These are phyloP conservation scores for Strigamia transsilvanica DNA, from an alignment of 2,888 invertebrate species.

Conservation along the genomic window DNA sequence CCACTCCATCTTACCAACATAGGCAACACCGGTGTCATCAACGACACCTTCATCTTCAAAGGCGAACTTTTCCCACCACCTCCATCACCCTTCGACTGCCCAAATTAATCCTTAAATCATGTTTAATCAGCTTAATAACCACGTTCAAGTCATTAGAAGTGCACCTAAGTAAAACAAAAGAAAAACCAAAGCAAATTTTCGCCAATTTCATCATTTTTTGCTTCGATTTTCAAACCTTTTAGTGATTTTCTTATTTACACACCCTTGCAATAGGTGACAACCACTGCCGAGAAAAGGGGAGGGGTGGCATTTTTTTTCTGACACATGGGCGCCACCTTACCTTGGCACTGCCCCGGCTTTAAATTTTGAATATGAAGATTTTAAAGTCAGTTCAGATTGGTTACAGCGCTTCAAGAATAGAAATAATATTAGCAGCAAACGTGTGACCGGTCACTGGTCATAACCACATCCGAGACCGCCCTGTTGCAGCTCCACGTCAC, in stretches of 20 bases:
- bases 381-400: no score
- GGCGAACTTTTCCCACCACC: background rate
- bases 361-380: no score
- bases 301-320: no score
- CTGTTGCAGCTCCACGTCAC: no score
- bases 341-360: no score
- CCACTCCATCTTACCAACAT: conserved; percentile 83
- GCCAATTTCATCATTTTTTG: background rate
- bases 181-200: background rate
- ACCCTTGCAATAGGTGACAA: no score
- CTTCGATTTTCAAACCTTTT: conserved; percentile 64
- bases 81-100: conserved; percentile 68
- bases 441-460: no score
- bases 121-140: conserved; percentile 85
- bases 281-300: no score
- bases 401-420: no score
- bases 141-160: conserved; percentile 85
- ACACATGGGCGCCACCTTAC: no score
- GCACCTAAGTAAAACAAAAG: conserved; percentile 69
- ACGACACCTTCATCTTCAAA: conserved; percentile 68
- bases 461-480: no score
- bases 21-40: conserved; percentile 91
- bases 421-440: no score
- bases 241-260: conserved; percentile 75
- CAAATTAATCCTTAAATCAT: conserved; percentile 90